Conservation (phyloP, 1,140 invertebrate species). For the Panulirus ornatus region DNA sequence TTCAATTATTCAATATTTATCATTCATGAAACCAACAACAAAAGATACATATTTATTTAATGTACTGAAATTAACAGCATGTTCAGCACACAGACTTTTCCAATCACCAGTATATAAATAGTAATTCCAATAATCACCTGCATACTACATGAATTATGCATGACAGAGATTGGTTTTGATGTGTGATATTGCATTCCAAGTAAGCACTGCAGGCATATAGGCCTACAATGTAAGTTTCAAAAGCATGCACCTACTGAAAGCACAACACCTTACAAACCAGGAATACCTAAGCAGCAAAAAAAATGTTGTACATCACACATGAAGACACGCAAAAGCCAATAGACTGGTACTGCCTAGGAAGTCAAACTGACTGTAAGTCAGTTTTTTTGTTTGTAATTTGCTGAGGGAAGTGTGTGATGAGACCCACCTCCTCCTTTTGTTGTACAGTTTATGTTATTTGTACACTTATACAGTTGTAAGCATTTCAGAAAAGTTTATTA, state of each 20-base stretch:
- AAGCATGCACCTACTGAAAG: too few species aligned
- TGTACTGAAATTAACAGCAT: neutral
- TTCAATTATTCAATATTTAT: neutral
- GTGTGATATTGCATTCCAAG: constrained; percentile 12
- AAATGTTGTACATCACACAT: constrained; percentile 8
- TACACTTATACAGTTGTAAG: neutral
- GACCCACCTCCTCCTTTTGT: neutral
- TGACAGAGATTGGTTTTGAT: neutral
- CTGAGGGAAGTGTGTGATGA: too few species aligned
- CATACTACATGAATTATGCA: constrained; percentile 6
- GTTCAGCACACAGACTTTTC: neutral
- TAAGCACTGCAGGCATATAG: constrained; percentile 2
- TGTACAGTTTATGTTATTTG: neutral
- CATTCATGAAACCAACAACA: neutral
- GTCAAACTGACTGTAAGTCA: too few species aligned
- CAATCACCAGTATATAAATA: constrained; percentile 20
- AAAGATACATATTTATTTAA: neutral
- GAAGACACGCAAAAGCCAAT: neutral
- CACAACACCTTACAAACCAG: neutral
- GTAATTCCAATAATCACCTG: neutral
- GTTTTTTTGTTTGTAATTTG: too few species aligned
- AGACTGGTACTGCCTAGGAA: too few species aligned
- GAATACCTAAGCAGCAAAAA: too few species aligned
- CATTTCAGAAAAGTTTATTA: neutral
- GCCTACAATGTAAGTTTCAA: too few species aligned